These are phyloP conservation scores for Mycteria americana DNA, from an alignment of 2,797 vertebrate genomes.

Conservation along the genomic window DNA sequence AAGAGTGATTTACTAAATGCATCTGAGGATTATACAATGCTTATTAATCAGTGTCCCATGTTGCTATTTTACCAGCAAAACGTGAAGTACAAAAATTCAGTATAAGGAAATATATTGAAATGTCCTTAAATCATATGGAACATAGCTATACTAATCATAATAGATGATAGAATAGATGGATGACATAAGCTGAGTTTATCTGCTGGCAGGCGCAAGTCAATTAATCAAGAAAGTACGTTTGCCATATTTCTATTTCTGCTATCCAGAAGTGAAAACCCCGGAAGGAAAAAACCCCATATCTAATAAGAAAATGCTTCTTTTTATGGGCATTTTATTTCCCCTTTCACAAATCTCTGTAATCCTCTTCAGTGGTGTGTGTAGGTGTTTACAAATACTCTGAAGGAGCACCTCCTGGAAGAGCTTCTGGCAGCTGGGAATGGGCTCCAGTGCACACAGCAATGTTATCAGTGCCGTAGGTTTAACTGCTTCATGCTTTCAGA, in stretches of 20 bases:
- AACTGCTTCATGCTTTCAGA: slow-evolving; percentile 30
- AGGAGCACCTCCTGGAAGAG: neutral
- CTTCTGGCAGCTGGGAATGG: neutral
- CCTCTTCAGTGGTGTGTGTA: slow-evolving; percentile 11
- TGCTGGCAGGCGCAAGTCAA: neutral
- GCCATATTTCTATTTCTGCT: slow-evolving; percentile 11
- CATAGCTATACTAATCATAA: neutral
- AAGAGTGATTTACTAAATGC: neutral
- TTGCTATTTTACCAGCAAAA: neutral
- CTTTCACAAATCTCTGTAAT: slow-evolving; percentile 47
- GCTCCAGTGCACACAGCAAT: neutral
- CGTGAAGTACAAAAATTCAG: neutral
- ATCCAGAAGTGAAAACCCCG: neutral
- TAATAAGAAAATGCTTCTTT: slow-evolving; percentile 10
- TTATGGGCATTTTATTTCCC: neutral
- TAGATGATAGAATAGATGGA: neutral
- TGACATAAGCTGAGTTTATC: slow-evolving; percentile 43
- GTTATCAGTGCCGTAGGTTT: slow-evolving; percentile 7
- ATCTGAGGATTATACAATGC: neutral
- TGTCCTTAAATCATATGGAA: neutral
- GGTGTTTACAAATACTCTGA: slow-evolving; percentile 33
- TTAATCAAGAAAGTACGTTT: neutral
- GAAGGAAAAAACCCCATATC: neutral
- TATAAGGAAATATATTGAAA: neutral
- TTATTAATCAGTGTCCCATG: neutral